These are phyloP conservation scores for Cynaeus angustus DNA, from an alignment of 2,888 invertebrate genomes.

Conservation along the genomic window DNA sequence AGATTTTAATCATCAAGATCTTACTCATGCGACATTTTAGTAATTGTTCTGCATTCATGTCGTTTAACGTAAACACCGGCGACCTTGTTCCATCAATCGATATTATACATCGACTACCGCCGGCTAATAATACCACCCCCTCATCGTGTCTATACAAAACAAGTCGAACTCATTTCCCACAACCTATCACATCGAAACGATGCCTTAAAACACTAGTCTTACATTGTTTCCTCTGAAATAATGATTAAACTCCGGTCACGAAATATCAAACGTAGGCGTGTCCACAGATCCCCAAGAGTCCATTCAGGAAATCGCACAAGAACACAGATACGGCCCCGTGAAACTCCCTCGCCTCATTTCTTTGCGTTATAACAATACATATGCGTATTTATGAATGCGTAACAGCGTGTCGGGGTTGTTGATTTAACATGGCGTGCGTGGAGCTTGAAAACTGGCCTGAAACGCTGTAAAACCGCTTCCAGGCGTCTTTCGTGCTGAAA, in stretches of 20 bases:
- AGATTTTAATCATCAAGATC: slow-evolving; percentile 12
- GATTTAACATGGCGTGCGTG: slow-evolving; percentile 42
- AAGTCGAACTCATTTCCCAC: slow-evolving; percentile 10
- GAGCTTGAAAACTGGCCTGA: slow-evolving; percentile 6
- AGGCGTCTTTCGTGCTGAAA: slow-evolving; percentile 36
- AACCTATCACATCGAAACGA: background rate
- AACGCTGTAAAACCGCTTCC: slow-evolving; percentile 35
- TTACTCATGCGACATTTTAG: slow-evolving; percentile 5
- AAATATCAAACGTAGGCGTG: slow-evolving; percentile 33
- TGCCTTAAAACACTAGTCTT: slow-evolving; percentile 4
- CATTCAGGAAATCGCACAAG: slow-evolving; percentile 40
- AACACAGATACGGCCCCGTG: background rate
- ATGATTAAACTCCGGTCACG: slow-evolving; percentile 41
- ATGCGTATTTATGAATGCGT: slow-evolving; percentile 43
- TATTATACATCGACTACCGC: slow-evolving; percentile 19
- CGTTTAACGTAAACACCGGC: slow-evolving; percentile 8
- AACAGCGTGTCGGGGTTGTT: slow-evolving; percentile 33
- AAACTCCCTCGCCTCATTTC: slow-evolving; percentile 10
- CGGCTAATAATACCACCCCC: slow-evolving; percentile 20
- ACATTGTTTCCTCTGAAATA: slow-evolving; percentile 17
- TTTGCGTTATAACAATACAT: slow-evolving; percentile 18
- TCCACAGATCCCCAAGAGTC: slow-evolving; percentile 12
- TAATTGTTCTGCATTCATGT: background rate
- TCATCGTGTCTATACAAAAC: slow-evolving; percentile 6
- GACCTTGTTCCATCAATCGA: slow-evolving; percentile 20